Evolutionary conservation across 2,113 vertebrate genomes (phyloP).

Genomic region (Tenrec ecaudatus): DNA sequence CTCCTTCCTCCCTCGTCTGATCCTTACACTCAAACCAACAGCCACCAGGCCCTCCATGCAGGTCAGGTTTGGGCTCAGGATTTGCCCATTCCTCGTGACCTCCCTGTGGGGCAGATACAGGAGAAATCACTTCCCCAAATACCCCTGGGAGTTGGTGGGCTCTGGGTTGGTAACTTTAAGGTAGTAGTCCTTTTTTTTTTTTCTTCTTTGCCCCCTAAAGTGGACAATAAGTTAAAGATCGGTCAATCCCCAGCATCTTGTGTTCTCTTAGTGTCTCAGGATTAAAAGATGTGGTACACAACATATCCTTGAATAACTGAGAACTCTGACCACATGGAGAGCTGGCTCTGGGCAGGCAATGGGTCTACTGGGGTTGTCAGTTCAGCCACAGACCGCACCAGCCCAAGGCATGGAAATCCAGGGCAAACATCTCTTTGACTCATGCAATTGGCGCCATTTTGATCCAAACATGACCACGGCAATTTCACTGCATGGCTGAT

Average conservation of each 20-base stretch:
- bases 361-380: neutral
- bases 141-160: neutral
- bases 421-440: neutral
- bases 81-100: neutral
- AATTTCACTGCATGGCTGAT: neutral
- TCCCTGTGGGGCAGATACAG: accelerated
- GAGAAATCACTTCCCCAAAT: neutral
- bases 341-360: neutral
- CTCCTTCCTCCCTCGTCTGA: neutral
- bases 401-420: neutral
- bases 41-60: accelerated
- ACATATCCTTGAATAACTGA: neutral
- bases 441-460: neutral
- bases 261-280: neutral
- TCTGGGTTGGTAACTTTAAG: neutral
- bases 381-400: neutral
- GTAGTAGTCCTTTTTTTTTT: neutral
- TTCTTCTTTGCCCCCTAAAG: neutral
- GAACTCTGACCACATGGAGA: neutral
- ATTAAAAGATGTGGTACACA: neutral
- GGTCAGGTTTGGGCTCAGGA: neutral
- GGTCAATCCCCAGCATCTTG: neutral
- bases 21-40: neutral
- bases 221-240: neutral
- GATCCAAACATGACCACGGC: neutral